Base-by-base conservation (phyloP, 1,140 invertebrate species). In the Cryptotermes secundus region DNA sequence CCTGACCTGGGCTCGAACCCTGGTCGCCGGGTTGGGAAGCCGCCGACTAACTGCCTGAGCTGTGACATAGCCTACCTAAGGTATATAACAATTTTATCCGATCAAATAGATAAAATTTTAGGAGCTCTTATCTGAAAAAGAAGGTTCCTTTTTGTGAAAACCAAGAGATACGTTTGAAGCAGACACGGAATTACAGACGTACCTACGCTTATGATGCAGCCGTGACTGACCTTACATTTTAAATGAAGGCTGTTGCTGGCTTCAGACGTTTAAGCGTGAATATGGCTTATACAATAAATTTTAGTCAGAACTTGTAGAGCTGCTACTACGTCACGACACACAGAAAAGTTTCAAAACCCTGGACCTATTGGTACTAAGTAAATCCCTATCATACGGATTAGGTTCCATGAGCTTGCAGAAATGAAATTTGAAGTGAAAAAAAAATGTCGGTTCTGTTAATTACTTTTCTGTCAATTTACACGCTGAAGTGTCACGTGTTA, bases 341-440 rank as follows among this genome's bases (percentile, higher is more conserved):
- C 31, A 72, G 26, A 72, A 59, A 59, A 59, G 53, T 26, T 59
- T 72, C 14, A 72, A 7, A n/a, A 72, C 4, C 59, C 59, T 31
- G 26, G 59, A 72, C 26, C 26, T 26, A 72, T 2, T 2, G 26
- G 26, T 3, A 7, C 4, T 31, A 42, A 9, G 59, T 72, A 72
- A 72, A 49, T 31, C n/a, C 59, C 59, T 24, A 31, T 31, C 59
- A 72, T 49, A 19, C 59, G 59, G 59, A 72, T 72, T 72, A 72
- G 26, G 59, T 7, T 31, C 26, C 59, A 72, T 72, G 59, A 72
- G n/a, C 59, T 72, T 72, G 59, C n/a, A 72, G 31, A 72, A 72
- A 72, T n/a, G 59, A 72, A 31, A 31, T 72, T 72, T 72, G 59
- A 72, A 72, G 59, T n/a, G n/a, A n/a, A n/a, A 72, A 72, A 31